Base-by-base conservation (phyloP, 1,140 invertebrate species). In the Caerostris darwini region DNA sequence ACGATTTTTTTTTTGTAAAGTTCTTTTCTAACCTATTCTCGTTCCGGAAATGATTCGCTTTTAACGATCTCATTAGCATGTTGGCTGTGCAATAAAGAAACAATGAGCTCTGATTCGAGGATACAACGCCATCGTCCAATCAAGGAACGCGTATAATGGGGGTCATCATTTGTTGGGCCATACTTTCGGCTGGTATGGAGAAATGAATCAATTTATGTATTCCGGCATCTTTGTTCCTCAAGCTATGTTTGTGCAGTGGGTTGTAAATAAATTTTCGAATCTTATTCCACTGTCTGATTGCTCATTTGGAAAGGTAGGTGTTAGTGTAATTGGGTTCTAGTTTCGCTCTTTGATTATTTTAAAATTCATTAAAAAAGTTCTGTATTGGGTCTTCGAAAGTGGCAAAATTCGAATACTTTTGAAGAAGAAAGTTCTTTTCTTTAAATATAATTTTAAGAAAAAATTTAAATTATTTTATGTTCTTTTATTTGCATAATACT, bases 21-120 rank as follows among this genome's bases (percentile, higher is more conserved):
- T 50, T 19, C 5, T 77, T 2, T 14, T 12, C 8, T 77, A 50
- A 14, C 53, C 5, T 50, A 5, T 50, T 77, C 34, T 58, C 54
- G 12, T 19, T 4, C 82, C 82, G 82, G 82, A 83, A 83, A 34
- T 83, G 82, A 83, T 83, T 83, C 57, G 53, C 54, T 83, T 83
- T 83, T 83, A 83, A 83, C 54, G 82, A 83, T 83, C 82, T 83
- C 82, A 83, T 83, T 83, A 83, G 82, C 56, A 83, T 56, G 56
- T 77, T 77, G 71, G 71, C n/a, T 83, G 14, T 57, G 53, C 82
- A 83, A 58, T 58, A 54, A 83, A 83, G 53, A 58, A 83, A 57
- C 14, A 83, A 83, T 57, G 34, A 12, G 34, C 34, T 77, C 71
- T 77, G 71, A 10, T 3, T 77, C 82, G n/a, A n/a, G 12, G 34